These are phyloP conservation scores for Phytoseiulus persimilis DNA, from an alignment of 2,888 invertebrate genomes.

Conservation along the genomic window DNA sequence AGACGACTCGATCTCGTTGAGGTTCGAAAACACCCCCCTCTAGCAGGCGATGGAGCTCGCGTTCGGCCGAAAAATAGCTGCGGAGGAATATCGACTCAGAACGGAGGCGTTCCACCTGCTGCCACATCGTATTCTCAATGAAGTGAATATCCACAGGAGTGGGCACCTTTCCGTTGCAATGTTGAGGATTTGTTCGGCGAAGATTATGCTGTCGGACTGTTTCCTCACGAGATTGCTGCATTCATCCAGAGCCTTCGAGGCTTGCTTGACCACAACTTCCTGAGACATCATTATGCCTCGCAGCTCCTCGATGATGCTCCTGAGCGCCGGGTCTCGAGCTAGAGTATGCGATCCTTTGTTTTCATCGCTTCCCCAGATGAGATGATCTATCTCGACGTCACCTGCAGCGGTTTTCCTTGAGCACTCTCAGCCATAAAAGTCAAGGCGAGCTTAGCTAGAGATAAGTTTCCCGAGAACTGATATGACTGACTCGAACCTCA, in stretches of 20 bases:
- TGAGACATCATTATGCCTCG: background rate
- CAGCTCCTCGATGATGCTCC: background rate
- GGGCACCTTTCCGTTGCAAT: background rate
- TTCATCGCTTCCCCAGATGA: background rate
- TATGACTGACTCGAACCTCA: background rate
- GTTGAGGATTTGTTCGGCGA: background rate
- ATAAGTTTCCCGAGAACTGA: background rate
- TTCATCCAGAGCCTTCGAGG: constrained; percentile 30
- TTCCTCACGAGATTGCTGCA: constrained; percentile 16
- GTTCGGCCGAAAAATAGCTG: background rate
- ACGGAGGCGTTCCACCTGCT: too few species aligned
- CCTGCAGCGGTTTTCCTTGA: background rate
- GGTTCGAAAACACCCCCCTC: background rate
- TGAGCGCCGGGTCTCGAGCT: background rate
- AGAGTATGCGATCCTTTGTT: background rate
- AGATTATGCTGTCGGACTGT: background rate
- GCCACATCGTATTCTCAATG: too few species aligned
- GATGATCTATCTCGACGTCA: background rate
- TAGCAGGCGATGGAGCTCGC: background rate
- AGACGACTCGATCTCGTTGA: background rate
- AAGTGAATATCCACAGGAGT: too few species aligned
- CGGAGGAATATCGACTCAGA: background rate
- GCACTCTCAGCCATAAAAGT: too few species aligned
- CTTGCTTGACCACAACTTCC: constrained; percentile 18
- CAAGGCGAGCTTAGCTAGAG: too few species aligned